Evolutionary conservation across 53 echinoderm and acorn worm species (phyloP).

Genomic region (Actinopyga echinites): DNA sequence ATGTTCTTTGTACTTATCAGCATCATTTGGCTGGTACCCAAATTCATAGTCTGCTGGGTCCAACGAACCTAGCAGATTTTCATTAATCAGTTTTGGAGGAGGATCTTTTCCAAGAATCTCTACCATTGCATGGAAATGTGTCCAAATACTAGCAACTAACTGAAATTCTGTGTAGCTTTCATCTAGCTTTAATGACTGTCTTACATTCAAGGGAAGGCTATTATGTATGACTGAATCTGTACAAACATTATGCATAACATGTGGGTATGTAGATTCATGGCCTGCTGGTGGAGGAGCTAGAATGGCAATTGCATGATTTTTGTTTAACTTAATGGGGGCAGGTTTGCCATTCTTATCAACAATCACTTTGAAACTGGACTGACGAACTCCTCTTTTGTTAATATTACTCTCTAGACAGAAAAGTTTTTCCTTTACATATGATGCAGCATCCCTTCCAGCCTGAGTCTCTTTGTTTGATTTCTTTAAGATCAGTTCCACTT

Average conservation of each 20-base stretch:
- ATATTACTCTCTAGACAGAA: not conserved
- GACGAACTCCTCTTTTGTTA: not conserved
- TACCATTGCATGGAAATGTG: constrained; percentile 39
- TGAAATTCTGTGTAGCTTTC: not conserved
- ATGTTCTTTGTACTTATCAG: constrained; percentile 24
- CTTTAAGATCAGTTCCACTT: constrained; percentile 38
- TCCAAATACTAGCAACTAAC: constrained; percentile 29
- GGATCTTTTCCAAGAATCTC: constrained; percentile 30
- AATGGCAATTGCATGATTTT: not conserved
- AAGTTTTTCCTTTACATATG: not conserved
- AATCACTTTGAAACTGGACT: not conserved
- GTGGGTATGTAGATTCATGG: not conserved
- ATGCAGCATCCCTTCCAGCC: not conserved
- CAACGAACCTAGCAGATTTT: constrained; percentile 3
- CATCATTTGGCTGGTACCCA: not conserved
- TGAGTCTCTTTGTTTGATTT: constrained; percentile 27
- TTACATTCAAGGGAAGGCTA: not conserved
- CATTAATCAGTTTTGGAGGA: not conserved
- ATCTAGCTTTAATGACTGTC: not conserved
- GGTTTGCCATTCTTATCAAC: not conserved
- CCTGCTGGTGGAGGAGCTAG: not conserved
- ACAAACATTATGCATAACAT: constrained; percentile 23
- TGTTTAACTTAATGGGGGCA: constrained; percentile 1
- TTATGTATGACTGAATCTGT: constrained; percentile 5
- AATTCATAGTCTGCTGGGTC: constrained; percentile 6